Percentiles rank a stretch among this genome's conserved stretches.
Conservation (phyloP, 2,113 vertebrate species). For the Hassar affinis region DNA sequence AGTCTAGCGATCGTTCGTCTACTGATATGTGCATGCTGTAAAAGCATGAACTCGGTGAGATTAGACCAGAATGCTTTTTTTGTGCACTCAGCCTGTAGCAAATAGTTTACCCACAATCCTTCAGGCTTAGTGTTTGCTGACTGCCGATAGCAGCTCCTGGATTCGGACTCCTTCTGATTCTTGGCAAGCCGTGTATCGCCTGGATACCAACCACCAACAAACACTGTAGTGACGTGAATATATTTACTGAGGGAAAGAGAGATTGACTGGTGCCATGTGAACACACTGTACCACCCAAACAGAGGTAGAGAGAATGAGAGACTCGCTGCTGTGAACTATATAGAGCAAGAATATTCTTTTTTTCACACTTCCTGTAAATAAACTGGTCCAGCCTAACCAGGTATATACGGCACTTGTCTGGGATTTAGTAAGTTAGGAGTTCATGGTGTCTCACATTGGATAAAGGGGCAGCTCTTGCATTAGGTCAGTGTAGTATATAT, state of each 20-base stretch:
- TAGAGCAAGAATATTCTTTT: neutral
- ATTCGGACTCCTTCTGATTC: slow-evolving; percentile 30
- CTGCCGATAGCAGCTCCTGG: slow-evolving; percentile 1
- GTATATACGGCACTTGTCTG: slow-evolving; percentile 3
- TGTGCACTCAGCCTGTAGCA: neutral
- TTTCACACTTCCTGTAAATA: slow-evolving; percentile 35
- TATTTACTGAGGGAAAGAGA: slow-evolving; percentile 29
- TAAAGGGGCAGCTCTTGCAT: slow-evolving; percentile 10
- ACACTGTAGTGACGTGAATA: slow-evolving; percentile 14
- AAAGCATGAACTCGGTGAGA: neutral
- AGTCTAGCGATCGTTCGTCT: neutral
- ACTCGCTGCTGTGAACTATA: neutral
- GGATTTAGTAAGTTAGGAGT: slow-evolving; percentile 44
- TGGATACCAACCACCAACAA: slow-evolving; percentile 44
- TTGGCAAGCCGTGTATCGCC: slow-evolving; percentile 15
- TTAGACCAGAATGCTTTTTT: neutral
- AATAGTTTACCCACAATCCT: neutral
- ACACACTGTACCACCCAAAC: neutral
- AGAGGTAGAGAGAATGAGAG: neutral
- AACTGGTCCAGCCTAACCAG: slow-evolving; percentile 22
- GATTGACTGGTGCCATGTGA: slow-evolving; percentile 8
- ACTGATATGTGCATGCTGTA: neutral
- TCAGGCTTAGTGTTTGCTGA: neutral
- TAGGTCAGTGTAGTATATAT: slow-evolving; percentile 19
- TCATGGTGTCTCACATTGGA: slow-evolving; percentile 16